Evolutionary conservation across 2,888 invertebrate genomes (phyloP).

Genomic region (Cantharis nigra): DNA sequence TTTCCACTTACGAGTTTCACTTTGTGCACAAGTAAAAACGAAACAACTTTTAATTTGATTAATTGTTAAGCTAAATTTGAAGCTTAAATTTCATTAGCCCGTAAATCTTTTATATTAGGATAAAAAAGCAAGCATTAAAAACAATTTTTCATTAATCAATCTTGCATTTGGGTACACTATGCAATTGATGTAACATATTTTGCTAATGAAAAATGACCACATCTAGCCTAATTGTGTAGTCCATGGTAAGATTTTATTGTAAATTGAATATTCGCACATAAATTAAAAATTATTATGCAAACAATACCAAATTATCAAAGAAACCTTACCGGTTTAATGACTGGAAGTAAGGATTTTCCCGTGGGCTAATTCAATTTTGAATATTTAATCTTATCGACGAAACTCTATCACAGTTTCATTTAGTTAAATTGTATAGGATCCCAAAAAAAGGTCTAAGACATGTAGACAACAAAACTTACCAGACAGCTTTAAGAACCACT

Average conservation of each 20-base stretch:
- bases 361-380: neutral
- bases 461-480: no score
- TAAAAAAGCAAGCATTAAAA: neutral
- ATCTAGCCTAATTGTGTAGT: neutral
- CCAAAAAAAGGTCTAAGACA: no score
- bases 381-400: neutral
- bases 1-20: neutral
- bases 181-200: neutral
- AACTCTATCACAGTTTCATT: neutral
- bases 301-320: neutral
- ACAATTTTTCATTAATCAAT: neutral
- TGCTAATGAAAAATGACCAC: neutral
- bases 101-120: neutral
- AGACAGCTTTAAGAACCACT: neutral
- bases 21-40: neutral
- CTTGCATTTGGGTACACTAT: neutral
- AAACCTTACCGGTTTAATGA: neutral
- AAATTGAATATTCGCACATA: neutral
- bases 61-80: neutral
- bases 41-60: neutral
- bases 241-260: neutral
- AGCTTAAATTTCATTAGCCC: neutral
- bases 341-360: neutral
- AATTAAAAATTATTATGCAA: neutral
- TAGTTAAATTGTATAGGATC: neutral